Percentiles rank a stretch among this genome's conserved stretches.
Conservation (phyloP, 2,113 vertebrate species). For the Rhodinocichla rosea region DNA sequence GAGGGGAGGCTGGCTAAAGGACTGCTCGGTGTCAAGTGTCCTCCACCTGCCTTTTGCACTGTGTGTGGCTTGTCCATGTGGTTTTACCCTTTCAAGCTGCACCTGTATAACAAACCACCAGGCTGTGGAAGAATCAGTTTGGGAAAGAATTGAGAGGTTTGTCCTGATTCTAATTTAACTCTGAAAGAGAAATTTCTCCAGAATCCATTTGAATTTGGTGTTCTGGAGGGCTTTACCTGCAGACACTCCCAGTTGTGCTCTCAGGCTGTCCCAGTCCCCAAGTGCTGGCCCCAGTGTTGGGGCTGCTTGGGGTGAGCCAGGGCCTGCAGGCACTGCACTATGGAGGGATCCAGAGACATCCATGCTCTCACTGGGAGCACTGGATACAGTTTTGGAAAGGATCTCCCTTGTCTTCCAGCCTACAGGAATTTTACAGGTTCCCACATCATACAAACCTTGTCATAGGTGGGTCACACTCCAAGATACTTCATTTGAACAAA, state of each 20-base stretch:
- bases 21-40: rapidly evolving
- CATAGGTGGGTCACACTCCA: neutral
- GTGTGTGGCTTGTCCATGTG: rapidly evolving
- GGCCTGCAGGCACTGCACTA: neutral
- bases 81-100: neutral
- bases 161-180: rapidly evolving
- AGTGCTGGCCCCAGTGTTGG: rapidly evolving
- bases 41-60: neutral
- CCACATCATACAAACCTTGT: neutral
- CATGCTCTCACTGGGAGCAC: rapidly evolving
- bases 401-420: neutral
- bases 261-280: neutral
- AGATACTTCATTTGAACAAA: neutral
- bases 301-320: neutral
- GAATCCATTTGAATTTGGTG: rapidly evolving
- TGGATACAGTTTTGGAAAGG: neutral
- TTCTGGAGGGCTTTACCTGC: neutral
- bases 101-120: neutral
- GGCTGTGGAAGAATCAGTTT: rapidly evolving
- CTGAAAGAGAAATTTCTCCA: neutral
- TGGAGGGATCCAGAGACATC: rapidly evolving
- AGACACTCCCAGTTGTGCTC: neutral
- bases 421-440: neutral
- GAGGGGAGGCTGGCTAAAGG: too few species aligned
- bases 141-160: neutral